Conservation (phyloP, 1,140 invertebrate genomes). For the Drosophila sp. region DNA sequence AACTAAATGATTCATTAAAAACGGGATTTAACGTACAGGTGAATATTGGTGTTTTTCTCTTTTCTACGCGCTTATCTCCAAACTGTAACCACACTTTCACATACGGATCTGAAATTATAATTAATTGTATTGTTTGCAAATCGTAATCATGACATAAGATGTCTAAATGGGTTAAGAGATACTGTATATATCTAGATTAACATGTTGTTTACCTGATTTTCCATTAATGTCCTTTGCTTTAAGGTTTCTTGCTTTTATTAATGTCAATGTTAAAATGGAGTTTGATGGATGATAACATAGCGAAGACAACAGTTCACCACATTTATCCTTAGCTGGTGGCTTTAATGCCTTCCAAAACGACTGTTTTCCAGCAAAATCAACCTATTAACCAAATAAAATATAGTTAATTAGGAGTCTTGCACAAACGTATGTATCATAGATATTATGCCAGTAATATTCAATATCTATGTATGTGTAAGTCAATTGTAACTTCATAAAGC, state of each 20-base stretch:
- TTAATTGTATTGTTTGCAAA: neutral
- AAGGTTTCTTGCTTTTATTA: slow-evolving; percentile 95
- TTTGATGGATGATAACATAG: slow-evolving; percentile 97
- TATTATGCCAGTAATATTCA: too few species aligned
- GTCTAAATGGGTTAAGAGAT: too few species aligned
- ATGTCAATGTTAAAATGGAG: slow-evolving; percentile 93
- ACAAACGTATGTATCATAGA: too few species aligned
- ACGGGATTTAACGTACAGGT: slow-evolving; percentile 96
- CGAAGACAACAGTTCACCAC: slow-evolving; percentile 95
- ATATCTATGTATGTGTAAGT: too few species aligned
- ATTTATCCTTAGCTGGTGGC: slow-evolving; percentile 95
- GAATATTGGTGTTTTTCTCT: slow-evolving; percentile 97
- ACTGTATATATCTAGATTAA: too few species aligned
- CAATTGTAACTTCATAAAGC: neutral
- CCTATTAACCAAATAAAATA: slow-evolving; percentile 86
- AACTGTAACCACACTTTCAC: slow-evolving; percentile 98
- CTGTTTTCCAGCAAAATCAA: slow-evolving; percentile 95
- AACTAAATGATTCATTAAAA: slow-evolving; percentile 97
- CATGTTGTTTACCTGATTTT: slow-evolving; percentile 91
- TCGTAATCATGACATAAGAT: too few species aligned
- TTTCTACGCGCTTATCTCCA: slow-evolving; percentile 96
- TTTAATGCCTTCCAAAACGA: slow-evolving; percentile 97
- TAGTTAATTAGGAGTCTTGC: neutral
- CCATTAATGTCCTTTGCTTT: slow-evolving; percentile 98
- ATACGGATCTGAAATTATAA: slow-evolving; percentile 91